Conservation (phyloP, 1,140 invertebrate genomes). For the Zaprionus vittiger region DNA sequence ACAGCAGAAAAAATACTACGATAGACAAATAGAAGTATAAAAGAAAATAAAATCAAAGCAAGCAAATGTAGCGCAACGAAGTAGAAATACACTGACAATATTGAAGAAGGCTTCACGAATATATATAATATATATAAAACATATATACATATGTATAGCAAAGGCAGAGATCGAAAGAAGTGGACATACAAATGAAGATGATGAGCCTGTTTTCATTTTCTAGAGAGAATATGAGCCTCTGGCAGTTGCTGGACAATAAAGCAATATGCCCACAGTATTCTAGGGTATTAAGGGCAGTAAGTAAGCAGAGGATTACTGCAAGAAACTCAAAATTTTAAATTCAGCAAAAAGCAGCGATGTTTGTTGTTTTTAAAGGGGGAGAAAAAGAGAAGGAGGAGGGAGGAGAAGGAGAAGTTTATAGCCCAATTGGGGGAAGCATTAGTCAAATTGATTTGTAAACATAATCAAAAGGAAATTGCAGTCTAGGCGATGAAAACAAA, state of each 20-base stretch:
- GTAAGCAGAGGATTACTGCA: not conserved
- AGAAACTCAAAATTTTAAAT: not conserved
- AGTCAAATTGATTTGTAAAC: slow-evolving; percentile 79
- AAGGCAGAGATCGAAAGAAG: too few species aligned
- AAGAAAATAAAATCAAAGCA: not conserved
- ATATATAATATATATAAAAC: not conserved
- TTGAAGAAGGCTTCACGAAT: not conserved
- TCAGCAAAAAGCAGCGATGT: slow-evolving; percentile 15
- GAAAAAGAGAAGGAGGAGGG: not conserved
- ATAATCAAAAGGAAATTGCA: slow-evolving; percentile 56
- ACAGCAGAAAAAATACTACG: slow-evolving; percentile 30
- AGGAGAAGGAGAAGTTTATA: slow-evolving; percentile 15
- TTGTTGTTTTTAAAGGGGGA: slow-evolving; percentile 3
- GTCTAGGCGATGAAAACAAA: slow-evolving; percentile 30
- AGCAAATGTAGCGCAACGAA: not conserved
- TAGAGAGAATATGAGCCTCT: too few species aligned
- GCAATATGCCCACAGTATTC: too few species aligned
- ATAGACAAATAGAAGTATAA: not conserved
- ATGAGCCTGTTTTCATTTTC: too few species aligned
- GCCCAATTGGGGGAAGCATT: slow-evolving; percentile 66
- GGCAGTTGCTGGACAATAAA: too few species aligned
- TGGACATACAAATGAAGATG: too few species aligned
- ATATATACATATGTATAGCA: too few species aligned
- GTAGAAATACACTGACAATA: not conserved
- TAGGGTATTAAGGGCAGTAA: not conserved